Conservation (phyloP, 2,888 invertebrate species). For the Euplagia quadripunctaria region DNA sequence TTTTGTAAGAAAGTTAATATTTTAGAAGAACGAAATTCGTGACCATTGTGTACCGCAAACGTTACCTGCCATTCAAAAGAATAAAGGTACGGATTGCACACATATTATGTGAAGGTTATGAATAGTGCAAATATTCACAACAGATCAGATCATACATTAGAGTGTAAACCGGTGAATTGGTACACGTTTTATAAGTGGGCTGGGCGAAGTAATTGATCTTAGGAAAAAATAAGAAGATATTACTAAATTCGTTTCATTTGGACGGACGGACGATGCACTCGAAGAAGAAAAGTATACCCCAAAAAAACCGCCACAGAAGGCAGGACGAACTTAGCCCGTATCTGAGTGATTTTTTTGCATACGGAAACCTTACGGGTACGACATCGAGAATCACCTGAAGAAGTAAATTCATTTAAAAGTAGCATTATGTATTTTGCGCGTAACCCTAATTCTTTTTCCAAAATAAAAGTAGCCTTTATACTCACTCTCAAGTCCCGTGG, state of each 20-base stretch:
- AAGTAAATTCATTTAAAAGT: too few species aligned
- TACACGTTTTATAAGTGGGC: constrained; percentile 72
- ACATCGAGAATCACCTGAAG: not conserved
- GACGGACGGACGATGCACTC: not conserved
- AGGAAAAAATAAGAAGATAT: constrained; percentile 50
- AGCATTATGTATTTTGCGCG: too few species aligned
- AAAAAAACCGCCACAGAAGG: not conserved
- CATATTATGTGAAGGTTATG: constrained; percentile 70
- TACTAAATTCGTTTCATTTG: not conserved
- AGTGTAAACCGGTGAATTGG: constrained; percentile 66
- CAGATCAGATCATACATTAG: constrained; percentile 48
- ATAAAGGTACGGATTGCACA: constrained; percentile 77
- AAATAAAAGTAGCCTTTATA: too few species aligned
- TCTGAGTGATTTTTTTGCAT: not conserved
- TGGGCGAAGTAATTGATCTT: constrained; percentile 78
- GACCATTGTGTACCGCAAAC: constrained; percentile 75
- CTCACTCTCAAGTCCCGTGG: too few species aligned
- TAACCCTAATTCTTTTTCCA: too few species aligned
- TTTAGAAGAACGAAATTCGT: constrained; percentile 82
- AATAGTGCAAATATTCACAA: constrained; percentile 72
- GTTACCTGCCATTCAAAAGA: constrained; percentile 81
- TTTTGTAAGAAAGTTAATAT: constrained; percentile 85
- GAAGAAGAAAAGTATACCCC: not conserved
- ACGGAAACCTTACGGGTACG: not conserved
- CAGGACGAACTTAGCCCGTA: not conserved